Base-by-base conservation (phyloP, 1,140 invertebrate genomes). In the Steinernema khuongi region DNA sequence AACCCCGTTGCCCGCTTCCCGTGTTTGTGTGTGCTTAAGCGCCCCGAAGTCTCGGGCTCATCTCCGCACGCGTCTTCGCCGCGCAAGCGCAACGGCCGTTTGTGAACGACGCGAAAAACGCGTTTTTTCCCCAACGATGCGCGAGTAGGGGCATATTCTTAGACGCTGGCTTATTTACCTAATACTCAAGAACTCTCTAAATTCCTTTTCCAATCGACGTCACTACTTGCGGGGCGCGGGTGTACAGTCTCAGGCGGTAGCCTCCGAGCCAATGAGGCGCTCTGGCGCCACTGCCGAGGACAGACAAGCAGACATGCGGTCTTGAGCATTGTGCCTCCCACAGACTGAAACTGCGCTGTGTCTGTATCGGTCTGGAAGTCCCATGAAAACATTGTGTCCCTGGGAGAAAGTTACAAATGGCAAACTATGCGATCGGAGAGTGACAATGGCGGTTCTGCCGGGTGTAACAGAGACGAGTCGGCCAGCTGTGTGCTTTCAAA, bases 71-170 rank as follows among this genome's bases (percentile, higher is more conserved):
- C 50, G 50, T 22, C 4, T 7, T 26, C 50, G 50, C 50, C 22
- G 36, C 36, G 36, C 36, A 41, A n/a, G 36, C 36, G 36, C 36
- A 41, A 41, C 36, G 7, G 36, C n/a, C 7, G 36, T 60, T 60
- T 60, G 50, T 22, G 7, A 60, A 22, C 50, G 50, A 60, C 7
- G 50, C 50, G 19, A 60, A 60, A 60, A 60, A 60, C 7, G 19
- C 50, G 14, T 60, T 60, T 60, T 60, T n/a, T n/a, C 36, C 36
- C n/a, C 50, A 60, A 26, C 50, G 50, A 60, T 60, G 50, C 50
- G 50, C 50, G 50, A 60, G 50, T 60, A 60, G 50, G 36, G 50
- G 50, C 50, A 60, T 60, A 60, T 60, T 60, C 50, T 60, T 60
- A 60, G 50, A 60, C 50, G 19, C 50, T 22, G 50, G 50, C 14